phyloP scores from a whole-genome alignment of 2,113 vertebrate genomes.

The Piaya cayana region DNA sequence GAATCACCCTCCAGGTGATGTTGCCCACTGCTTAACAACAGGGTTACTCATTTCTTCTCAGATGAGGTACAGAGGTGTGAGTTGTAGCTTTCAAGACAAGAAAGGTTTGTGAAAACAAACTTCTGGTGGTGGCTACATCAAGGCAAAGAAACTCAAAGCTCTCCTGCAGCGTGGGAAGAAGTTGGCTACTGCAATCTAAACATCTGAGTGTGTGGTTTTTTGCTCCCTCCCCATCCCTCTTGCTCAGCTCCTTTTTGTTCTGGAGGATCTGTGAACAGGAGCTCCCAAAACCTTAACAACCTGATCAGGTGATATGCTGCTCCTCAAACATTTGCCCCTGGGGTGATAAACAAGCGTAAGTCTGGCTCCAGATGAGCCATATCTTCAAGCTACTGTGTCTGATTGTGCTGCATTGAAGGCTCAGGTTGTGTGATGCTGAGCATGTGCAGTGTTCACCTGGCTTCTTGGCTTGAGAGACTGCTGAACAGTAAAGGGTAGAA shows the following conservation, averaged over 20 bases:
- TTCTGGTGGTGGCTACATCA: slow-evolving; percentile 24
- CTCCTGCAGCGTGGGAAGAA: neutral
- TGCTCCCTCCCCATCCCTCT: neutral
- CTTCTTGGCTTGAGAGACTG: neutral
- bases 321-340: neutral
- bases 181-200: slow-evolving; percentile 28
- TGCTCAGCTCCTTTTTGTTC: neutral
- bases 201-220: neutral
- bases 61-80: slow-evolving; percentile 12
- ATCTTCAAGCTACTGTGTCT: neutral
- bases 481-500: neutral
- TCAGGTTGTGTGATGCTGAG: neutral
- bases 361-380: neutral
- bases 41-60: slow-evolving; percentile 12
- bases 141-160: slow-evolving; percentile 32
- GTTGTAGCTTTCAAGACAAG: slow-evolving; percentile 22
- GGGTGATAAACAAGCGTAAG: neutral
- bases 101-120: slow-evolving; percentile 39
- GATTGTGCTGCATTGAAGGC: neutral
- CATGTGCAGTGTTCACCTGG: accelerated
- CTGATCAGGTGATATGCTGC: neutral
- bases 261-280: neutral
- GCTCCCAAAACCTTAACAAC: neutral
- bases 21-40: slow-evolving; percentile 44
- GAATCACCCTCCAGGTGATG: slow-evolving; percentile 26